Base-by-base conservation (phyloP, 2,888 invertebrate species). In the Megalurothrips usitatus region DNA sequence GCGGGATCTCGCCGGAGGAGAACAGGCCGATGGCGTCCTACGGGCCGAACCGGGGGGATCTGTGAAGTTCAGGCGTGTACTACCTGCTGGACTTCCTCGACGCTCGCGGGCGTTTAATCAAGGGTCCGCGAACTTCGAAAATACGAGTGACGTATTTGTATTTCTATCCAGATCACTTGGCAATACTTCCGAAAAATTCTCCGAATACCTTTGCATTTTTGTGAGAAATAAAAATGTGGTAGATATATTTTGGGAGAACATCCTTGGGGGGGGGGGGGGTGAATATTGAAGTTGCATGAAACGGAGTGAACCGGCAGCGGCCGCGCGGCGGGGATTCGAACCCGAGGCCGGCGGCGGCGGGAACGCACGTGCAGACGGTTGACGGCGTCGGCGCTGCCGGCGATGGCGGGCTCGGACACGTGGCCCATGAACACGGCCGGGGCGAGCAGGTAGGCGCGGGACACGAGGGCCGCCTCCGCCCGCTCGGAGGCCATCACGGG, bases 331-430 rank as follows among this genome's bases (percentile, higher is more conserved):
- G 34, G 34, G 34, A 43, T 43, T 43, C 34, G 34, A 43, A 43
- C 34, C 34, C 34, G 6, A 2, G 34, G 2, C 34, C 34, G 34
- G 34, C 6, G 34, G 34, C 34, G 34, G 34, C 52, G 52, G n/a
- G 23, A 11, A 75, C 68, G 23, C 68, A 75, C 68, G 68, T 75
- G 68, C 26, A 75, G 68, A 10, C 23, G 23, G 23, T n/a, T 23
- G 68, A 75, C 26, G 68, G 68, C 68, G 26, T 26, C 68, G 68
- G 68, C 68, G 10, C 68, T 75, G 68, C 68, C 68, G 68, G n/a
- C n/a, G 68, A 75, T 26, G 23, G 68, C 68, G 68, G 68, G 68
- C 68, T 75, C 23, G 11, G 26, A 75, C 23, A 26, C 68, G 68
- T 75, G 68, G 68, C 26, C 68, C 68, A 75, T 75, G 68, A 23